These are phyloP conservation scores for Subacronicta megacephala DNA, from an alignment of 2,888 invertebrate species.

Conservation along the genomic window DNA sequence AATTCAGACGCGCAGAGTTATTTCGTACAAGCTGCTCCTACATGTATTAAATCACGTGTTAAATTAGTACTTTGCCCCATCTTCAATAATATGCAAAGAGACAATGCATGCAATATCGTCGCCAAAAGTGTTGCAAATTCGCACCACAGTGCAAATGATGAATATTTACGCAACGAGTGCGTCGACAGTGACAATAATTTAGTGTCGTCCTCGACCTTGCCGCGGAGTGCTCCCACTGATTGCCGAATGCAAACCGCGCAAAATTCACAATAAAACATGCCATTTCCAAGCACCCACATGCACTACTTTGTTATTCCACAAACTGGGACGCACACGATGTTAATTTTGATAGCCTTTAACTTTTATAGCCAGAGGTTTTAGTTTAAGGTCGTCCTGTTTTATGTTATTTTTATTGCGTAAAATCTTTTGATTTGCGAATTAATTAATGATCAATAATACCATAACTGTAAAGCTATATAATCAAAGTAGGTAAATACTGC, in stretches of 20 bases:
- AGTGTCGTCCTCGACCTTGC: conserved; percentile 83
- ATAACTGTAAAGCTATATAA: conserved; percentile 54
- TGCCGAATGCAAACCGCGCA: conserved; percentile 73
- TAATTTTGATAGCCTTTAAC: conserved; percentile 84
- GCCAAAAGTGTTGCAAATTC: conserved; percentile 36
- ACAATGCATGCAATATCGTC: conserved; percentile 19
- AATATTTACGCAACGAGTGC: conserved; percentile 73
- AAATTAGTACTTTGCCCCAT: conserved; percentile 5
- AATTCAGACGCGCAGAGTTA: no score
- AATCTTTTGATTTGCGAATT: conserved; percentile 70
- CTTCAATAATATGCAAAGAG: conserved; percentile 10
- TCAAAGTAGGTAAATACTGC: conserved; percentile 38
- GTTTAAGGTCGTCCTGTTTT: conserved; percentile 81
- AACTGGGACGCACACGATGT: conserved; percentile 83
- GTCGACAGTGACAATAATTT: conserved; percentile 75
- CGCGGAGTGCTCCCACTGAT: conserved; percentile 76
- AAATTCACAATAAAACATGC: conserved; percentile 72
- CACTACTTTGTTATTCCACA: conserved; percentile 77
- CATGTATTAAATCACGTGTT: no score
- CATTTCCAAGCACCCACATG: conserved; percentile 77
- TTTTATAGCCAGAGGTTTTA: conserved; percentile 80
- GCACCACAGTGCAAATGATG: conserved; percentile 64
- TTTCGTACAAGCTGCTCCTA: no score
- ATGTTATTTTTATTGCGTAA: conserved; percentile 68
- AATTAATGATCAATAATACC: conserved; percentile 68